A percentile compares a stretch with the other conserved stretches of the same genome.
Conservation (phyloP, 2,113 vertebrate species). For the Ploceus nigricollis region DNA sequence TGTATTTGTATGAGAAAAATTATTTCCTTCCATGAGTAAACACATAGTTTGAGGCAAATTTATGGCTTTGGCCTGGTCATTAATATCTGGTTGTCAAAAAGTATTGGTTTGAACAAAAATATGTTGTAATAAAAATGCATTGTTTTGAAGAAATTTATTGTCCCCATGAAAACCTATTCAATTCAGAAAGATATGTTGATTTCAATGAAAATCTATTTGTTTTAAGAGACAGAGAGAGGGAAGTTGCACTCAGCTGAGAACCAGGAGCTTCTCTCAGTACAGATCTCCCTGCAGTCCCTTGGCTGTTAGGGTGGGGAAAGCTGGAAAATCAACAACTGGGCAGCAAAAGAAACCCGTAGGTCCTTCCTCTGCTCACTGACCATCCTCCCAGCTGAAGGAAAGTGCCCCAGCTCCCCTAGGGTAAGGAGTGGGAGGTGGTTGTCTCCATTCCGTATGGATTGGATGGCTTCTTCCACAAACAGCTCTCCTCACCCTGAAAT, state of each 20-base stretch:
- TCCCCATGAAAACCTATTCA: conserved; percentile 80
- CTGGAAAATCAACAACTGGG: neutral
- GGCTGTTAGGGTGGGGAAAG: neutral
- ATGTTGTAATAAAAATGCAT: conserved; percentile 85
- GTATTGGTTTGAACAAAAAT: conserved; percentile 86
- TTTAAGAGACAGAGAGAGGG: conserved; percentile 59
- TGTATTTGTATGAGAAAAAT: conserved; percentile 83
- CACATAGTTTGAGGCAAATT: conserved; percentile 81
- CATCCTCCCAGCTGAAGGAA: neutral
- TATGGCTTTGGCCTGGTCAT: conserved; percentile 80
- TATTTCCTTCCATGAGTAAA: conserved; percentile 80
- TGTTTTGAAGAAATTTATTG: conserved; percentile 86
- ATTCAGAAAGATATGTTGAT: conserved; percentile 80
- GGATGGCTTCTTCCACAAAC: neutral
- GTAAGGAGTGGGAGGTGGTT: neutral
- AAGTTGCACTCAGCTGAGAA: conserved; percentile 23
- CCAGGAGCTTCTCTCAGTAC: neutral
- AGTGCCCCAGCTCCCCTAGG: neutral
- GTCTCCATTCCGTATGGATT: neutral
- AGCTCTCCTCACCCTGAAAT: neutral
- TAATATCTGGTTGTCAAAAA: conserved; percentile 86
- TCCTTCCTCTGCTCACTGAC: neutral
- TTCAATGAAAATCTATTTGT: conserved; percentile 81
- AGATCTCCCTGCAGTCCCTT: neutral
- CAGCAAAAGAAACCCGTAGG: neutral